Percentiles rank a stretch among this genome's conserved stretches.
phyloP scores from a whole-genome alignment of 2,797 vertebrate genomes.

The Euphonia xanthogaster region DNA sequence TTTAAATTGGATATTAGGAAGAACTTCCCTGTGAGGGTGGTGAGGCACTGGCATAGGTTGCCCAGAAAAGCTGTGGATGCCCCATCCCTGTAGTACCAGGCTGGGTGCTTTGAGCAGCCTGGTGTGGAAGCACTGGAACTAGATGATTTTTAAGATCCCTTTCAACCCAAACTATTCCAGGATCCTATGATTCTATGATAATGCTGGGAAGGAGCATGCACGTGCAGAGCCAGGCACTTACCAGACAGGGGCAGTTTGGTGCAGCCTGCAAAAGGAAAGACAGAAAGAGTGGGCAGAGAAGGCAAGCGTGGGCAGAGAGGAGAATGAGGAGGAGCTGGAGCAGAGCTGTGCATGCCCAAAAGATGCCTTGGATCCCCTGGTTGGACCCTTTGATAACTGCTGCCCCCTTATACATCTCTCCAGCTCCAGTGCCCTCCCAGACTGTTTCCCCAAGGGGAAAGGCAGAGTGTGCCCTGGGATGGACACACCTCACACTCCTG shows the following conservation, averaged over 20 bases:
- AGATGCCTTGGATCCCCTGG: background rate
- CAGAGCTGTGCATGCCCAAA: background rate
- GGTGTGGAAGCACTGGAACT: background rate
- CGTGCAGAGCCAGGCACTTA: constrained; percentile 76
- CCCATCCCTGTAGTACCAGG: background rate
- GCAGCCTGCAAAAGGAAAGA: constrained; percentile 84
- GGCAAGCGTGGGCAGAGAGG: constrained; percentile 24
- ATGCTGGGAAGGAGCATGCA: background rate
- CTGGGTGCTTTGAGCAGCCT: background rate
- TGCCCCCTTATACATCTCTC: background rate
- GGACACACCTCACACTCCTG: background rate
- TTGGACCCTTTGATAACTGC: background rate
- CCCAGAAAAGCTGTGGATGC: background rate
- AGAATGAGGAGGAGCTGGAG: constrained; percentile 36
- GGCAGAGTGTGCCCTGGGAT: background rate
- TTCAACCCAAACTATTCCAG: background rate
- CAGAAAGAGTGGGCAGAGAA: constrained; percentile 69
- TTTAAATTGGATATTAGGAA: background rate
- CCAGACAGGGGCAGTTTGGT: constrained; percentile 81
- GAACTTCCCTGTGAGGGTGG: background rate
- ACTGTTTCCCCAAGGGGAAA: background rate
- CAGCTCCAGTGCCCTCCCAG: background rate
- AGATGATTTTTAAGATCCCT: background rate
- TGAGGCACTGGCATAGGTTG: background rate
- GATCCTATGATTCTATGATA: background rate